Conservation (phyloP, 2,888 invertebrate species). For the Melieria omissa region DNA sequence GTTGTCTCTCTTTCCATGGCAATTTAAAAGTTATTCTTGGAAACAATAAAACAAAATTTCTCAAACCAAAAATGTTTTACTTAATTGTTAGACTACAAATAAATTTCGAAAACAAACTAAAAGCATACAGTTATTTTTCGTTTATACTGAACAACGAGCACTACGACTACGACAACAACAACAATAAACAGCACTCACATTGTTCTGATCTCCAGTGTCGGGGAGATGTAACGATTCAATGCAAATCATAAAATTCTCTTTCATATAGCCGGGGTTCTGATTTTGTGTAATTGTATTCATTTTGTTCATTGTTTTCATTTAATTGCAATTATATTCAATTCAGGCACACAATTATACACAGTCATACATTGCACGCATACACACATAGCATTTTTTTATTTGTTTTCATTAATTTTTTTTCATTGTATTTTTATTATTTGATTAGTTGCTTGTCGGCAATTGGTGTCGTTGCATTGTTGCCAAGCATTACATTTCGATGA, state of each 20-base stretch:
- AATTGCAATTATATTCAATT: background rate
- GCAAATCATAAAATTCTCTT: conserved; percentile 91
- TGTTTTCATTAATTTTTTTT: background rate
- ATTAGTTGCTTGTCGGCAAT: background rate
- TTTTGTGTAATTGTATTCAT: conserved; percentile 12
- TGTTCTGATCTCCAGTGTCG: conserved; percentile 85
- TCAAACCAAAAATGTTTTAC: too few species aligned
- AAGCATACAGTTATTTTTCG: background rate
- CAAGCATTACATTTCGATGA: background rate
- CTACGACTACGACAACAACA: background rate
- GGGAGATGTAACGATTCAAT: conserved; percentile 95
- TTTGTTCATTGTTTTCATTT: background rate
- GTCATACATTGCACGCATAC: too few species aligned
- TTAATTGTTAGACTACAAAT: too few species aligned
- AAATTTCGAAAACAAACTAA: background rate
- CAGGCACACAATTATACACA: background rate
- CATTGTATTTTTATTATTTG: conserved; percentile 1
- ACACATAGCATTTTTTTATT: too few species aligned
- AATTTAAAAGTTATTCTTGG: too few species aligned
- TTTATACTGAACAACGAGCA: background rate
- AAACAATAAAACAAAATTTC: too few species aligned
- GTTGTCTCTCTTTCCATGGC: conserved; percentile 17
- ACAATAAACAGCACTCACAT: conserved; percentile 76
- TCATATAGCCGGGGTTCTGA: conserved; percentile 94
- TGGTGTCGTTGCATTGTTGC: background rate